These are phyloP conservation scores for Podotricha telesiphe DNA, from an alignment of 2,888 invertebrate genomes.

Conservation along the genomic window DNA sequence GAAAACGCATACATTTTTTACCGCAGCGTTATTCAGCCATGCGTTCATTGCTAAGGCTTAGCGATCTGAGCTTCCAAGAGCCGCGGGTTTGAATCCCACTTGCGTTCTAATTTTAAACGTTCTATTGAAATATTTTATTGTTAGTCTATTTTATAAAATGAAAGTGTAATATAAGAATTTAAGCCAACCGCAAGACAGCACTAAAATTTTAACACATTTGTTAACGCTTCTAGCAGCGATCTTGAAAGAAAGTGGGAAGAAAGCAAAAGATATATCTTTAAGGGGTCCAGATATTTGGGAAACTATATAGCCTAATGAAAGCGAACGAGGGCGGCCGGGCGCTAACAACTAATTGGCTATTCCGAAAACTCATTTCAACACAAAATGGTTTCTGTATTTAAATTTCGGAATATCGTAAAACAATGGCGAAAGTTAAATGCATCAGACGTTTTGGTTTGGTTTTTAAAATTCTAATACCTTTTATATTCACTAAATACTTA, in stretches of 20 bases:
- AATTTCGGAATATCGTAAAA: constrained; percentile 81
- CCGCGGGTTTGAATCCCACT: too few relatives aligned
- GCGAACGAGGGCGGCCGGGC: constrained; percentile 81
- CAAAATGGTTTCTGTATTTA: constrained; percentile 84
- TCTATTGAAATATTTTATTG: too few relatives aligned
- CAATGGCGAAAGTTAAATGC: constrained; percentile 78
- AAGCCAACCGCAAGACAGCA: constrained; percentile 63
- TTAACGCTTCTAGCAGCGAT: constrained; percentile 52
- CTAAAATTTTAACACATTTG: constrained; percentile 74
- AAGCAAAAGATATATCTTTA: constrained; percentile 78
- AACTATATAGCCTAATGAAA: constrained; percentile 84
- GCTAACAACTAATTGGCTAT: constrained; percentile 84
- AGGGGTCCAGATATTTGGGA: constrained; percentile 81
- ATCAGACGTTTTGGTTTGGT: constrained; percentile 68
- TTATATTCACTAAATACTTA: not conserved
- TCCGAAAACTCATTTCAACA: constrained; percentile 84
- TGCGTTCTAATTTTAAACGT: too few relatives aligned
- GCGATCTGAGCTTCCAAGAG: too few relatives aligned
- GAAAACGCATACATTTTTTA: too few relatives aligned
- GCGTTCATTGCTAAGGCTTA: too few relatives aligned
- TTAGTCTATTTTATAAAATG: constrained; percentile 5
- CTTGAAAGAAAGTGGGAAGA: constrained; percentile 76
- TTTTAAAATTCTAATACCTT: constrained; percentile 47
- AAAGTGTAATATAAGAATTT: not conserved
- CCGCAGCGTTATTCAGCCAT: too few relatives aligned